Percentiles rank a stretch among this genome's conserved stretches.
Evolutionary conservation across 2,113 vertebrate genomes (phyloP).

Genomic region (Anhinga anhinga): DNA sequence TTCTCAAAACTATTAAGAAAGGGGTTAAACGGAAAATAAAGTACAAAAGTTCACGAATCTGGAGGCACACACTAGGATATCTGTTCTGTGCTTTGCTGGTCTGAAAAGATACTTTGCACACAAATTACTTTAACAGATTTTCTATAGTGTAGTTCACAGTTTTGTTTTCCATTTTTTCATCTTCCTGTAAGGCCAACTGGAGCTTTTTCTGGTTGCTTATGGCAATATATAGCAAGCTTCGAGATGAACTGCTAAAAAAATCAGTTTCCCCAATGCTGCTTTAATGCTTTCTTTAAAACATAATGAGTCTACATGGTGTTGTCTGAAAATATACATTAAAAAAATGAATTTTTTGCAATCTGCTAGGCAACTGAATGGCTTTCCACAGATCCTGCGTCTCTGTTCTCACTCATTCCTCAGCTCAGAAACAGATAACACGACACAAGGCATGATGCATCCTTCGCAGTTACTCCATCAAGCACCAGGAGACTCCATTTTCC

Average conservation of each 20-base stretch:
- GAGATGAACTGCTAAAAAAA: neutral
- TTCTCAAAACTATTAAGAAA: neutral
- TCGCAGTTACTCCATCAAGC: neutral
- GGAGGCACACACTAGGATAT: neutral
- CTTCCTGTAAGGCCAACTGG: neutral
- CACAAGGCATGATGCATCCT: neutral
- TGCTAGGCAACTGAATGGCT: neutral
- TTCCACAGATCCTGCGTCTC: neutral
- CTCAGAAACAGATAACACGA: neutral
- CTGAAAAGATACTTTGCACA: neutral
- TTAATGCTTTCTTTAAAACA: neutral
- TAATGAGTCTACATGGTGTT: neutral
- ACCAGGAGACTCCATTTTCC: neutral
- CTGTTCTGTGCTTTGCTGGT: neutral
- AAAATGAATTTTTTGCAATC: neutral
- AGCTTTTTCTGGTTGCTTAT: neutral
- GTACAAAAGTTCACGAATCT: neutral
- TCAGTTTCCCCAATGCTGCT: neutral
- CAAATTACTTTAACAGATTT: neutral
- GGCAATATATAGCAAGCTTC: neutral
- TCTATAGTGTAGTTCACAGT: neutral
- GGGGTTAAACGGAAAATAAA: neutral
- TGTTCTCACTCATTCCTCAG: neutral
- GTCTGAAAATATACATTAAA: neutral
- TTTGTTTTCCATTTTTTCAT: neutral